Percentiles rank a stretch among this genome's conserved stretches.
phyloP scores from a whole-genome alignment of 23 tunicate genomes.

The Trididemnum clinides region DNA sequence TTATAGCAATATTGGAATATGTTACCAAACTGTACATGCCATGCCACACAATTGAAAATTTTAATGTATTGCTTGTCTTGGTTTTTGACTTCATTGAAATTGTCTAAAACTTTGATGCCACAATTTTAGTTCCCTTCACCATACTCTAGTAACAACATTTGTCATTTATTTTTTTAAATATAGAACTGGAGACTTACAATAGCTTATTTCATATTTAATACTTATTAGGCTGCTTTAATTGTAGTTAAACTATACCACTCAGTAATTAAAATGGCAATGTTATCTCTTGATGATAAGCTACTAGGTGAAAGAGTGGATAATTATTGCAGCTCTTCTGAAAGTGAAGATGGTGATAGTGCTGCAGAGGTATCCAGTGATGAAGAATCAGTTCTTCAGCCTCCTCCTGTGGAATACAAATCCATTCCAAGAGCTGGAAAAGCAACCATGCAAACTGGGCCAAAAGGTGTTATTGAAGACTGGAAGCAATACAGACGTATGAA shows the following conservation, averaged over 20 bases:
- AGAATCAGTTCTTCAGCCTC: conserved; percentile 44
- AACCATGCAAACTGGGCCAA: conserved; percentile 77
- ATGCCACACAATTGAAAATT: no score
- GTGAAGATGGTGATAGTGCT: conserved; percentile 40
- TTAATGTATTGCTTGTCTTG: no score
- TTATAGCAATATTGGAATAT: no score
- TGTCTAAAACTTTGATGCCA: no score
- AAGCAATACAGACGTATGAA: conserved; percentile 54
- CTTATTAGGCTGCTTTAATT: no score
- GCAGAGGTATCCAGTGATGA: conserved; percentile 51
- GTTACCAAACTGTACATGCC: no score
- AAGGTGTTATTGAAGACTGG: conserved; percentile 97
- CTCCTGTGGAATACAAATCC: neutral
- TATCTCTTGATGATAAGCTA: conserved; percentile 77
- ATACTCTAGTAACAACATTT: no score
- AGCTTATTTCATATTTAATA: no score
- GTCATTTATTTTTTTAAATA: no score
- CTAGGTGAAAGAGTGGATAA: conserved; percentile 85
- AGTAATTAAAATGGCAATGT: conserved; percentile 60
- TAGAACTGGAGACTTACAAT: no score
- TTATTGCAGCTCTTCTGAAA: conserved; percentile 91
- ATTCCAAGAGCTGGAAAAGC: conserved; percentile 20
- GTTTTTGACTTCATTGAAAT: no score
- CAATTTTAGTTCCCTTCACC: no score
- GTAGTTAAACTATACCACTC: neutral